Base-by-base conservation (phyloP, 2,797 vertebrate genomes). In the Intellagama lesueurii region DNA sequence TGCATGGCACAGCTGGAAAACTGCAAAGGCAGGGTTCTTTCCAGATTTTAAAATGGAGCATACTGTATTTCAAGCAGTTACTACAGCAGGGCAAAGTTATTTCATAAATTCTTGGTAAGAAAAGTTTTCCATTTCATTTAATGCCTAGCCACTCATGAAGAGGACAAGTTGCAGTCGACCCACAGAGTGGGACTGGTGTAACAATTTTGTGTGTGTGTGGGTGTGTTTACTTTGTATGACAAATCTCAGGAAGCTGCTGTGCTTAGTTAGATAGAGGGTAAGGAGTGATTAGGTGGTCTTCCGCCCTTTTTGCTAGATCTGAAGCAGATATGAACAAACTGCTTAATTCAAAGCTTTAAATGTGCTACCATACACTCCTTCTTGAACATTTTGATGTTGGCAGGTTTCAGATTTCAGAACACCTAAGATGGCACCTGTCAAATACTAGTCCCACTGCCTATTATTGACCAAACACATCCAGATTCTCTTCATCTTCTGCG, bases 311-410 rank as follows among this genome's bases (percentile, higher is more conserved):
- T n/a, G 66, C n/a, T 64, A 75, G 79, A 88, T 30, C n/a, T 84
- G 75, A 56, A 84, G 22, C 22, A 88, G n/a, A 30, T 40, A 19
- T 83, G 49, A 47, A 32, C 44, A 68, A 83, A 35, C n/a, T 66
- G 64, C 83, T 64, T 52, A 52, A 22, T 56, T 77, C 60, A 77
- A 78, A 66, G 64, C n/a, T 83, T 83, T 56, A 78, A 68, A 78
- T 77, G 16, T 30, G 66, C 28, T 28, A 19, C 60, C 8, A 78
- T 6, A 16, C 22, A 28, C 19, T 14, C 76, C 77, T 44, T 84
- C 49, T 81, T 81, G 77, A 87, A 72, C 77, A 69, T 83, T 84
- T 78, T 77, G 73, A 83, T 78, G 52, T 40, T 83, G 73, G 73
- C 64, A 77, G 44, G n/a, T n/a, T 83, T 56, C 44, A 77, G 22